Base-by-base conservation (phyloP, 2,113 vertebrate genomes). In the Microtus ochrogaster region DNA sequence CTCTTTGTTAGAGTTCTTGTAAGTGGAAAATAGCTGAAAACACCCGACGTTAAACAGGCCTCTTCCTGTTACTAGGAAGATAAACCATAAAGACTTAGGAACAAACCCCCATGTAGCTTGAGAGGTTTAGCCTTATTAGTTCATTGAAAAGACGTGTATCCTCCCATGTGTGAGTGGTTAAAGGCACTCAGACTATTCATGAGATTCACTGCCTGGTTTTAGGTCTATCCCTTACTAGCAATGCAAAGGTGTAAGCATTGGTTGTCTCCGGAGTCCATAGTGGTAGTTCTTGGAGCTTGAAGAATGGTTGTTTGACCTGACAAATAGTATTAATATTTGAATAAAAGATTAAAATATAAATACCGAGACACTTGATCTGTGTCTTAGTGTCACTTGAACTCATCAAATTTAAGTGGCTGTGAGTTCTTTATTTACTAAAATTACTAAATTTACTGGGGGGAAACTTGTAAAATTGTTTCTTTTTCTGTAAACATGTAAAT, bases 271-370 rank as follows among this genome's bases (percentile, higher is more conserved):
- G 66, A 26, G n/a, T n/a, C 0, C 4, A 79, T 70, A 84, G 55
- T 91, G 61, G 39, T 82, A 82, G 65, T 94, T 74, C 30, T 78
- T 39, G 36, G 68, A 90, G 61, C 41, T 91, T 41, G 55, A 78
- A 94, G 58, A 6, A n/a, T 87, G 39, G 26, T 87, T 93, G 14
- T 30, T 84, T 94, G 52, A 12, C 28, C 26, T 81, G 39, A 66
- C 58, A 73, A 4, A 52, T 65, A 89, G 36, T 81, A 79, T 10
- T 89, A 41, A 66, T 61, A 13, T 66, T 95, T 89, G 73, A 96
- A 77, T 87, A 44, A 96, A 95, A 55, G 39, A 47, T 87, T 49
- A 79, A 90, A 92, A 88, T 55, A 16, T 76, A 33, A n/a, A n/a
- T 63, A 58, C 21, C 22, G 47, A 78, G 49, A 28, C 13, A 47